phyloP scores from a whole-genome alignment of 2,113 vertebrate species.

The Mastomys natalensis region DNA sequence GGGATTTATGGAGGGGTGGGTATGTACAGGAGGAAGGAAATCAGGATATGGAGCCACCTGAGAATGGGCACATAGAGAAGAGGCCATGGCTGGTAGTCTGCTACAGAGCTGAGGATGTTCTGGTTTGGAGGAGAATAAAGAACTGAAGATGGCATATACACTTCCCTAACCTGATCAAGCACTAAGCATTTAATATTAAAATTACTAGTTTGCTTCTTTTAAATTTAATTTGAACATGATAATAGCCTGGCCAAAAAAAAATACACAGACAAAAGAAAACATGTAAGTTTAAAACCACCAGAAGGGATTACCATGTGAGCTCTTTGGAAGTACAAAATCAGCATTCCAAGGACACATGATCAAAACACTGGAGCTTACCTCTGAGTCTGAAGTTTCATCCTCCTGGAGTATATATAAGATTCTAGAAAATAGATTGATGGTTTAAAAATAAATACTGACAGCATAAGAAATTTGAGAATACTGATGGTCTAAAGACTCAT shows the following conservation, averaged over 20 bases:
- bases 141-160: background rate
- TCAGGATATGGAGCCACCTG: background rate
- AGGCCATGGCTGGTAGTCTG: background rate
- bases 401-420: too few species aligned
- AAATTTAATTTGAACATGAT: background rate
- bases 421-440: background rate
- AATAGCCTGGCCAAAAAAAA: background rate
- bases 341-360: too few species aligned
- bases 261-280: background rate
- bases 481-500: background rate
- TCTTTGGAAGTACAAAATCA: background rate
- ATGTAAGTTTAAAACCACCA: background rate
- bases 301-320: background rate
- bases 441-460: background rate
- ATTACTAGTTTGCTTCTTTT: background rate
- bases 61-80: background rate
- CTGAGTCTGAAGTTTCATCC: background rate
- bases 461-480: background rate
- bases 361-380: background rate
- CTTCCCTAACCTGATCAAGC: background rate
- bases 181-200: background rate
- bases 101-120: background rate
- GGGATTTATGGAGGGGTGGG: background rate
- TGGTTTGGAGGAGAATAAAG: background rate
- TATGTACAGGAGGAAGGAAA: background rate